Evolutionary conservation across 1,140 invertebrate species (phyloP).

Genomic region (Heliconius himera): DNA sequence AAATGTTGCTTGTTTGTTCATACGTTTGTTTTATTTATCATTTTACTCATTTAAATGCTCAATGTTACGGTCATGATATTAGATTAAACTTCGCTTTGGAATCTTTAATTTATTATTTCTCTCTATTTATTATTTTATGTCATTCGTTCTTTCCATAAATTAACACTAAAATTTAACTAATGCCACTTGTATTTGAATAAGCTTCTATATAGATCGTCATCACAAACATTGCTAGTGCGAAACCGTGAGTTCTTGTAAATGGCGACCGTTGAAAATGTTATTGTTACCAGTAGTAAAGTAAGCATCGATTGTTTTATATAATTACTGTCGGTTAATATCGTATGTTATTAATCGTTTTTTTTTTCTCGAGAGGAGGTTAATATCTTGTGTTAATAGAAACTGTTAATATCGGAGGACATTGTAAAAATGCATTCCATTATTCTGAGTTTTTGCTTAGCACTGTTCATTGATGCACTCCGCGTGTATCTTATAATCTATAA

Average conservation of each 20-base stretch:
- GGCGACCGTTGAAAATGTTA: conserved; percentile 69
- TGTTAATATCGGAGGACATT: conserved; percentile 63
- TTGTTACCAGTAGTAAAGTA: conserved; percentile 79
- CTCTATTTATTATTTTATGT: conserved; percentile 52
- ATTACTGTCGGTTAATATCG: conserved; percentile 43
- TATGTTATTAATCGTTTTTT: conserved; percentile 48
- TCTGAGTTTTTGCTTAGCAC: conserved; percentile 61
- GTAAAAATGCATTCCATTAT: conserved; percentile 77
- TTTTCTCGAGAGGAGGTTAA: conserved; percentile 29
- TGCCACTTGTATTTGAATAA: conserved; percentile 7
- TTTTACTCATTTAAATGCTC: conserved; percentile 79
- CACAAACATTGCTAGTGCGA: background rate
- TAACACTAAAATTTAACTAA: conserved; percentile 3
- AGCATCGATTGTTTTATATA: conserved; percentile 71
- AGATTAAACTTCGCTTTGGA: conserved; percentile 62
- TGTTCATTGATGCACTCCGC: conserved; percentile 67
- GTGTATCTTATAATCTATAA: background rate
- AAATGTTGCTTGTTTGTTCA: conserved; percentile 71
- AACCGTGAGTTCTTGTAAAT: background rate
- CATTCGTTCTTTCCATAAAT: conserved; percentile 16
- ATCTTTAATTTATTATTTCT: conserved; percentile 65
- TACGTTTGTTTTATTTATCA: conserved; percentile 52
- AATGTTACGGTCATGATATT: conserved; percentile 77
- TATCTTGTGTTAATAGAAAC: conserved; percentile 41
- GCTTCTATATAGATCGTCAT: conserved; percentile 2